Conservation (phyloP, 2,113 vertebrate species). For the Diphyllodes magnificus region DNA sequence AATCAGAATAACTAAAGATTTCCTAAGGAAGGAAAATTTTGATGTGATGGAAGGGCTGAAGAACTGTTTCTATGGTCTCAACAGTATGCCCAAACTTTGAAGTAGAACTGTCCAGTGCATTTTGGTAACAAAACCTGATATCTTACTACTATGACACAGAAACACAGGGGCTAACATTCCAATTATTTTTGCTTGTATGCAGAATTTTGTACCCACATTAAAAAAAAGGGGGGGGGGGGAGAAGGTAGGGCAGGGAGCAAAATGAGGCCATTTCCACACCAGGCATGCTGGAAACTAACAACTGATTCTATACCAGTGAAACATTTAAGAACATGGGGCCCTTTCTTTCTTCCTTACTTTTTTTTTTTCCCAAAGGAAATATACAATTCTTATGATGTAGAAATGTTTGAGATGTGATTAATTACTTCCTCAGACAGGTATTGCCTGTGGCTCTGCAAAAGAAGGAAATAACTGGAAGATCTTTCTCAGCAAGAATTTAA, state of each 20-base stretch:
- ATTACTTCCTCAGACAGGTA: constrained; percentile 34
- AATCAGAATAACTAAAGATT: not conserved
- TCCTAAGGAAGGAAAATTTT: not conserved
- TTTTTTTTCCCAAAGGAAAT: not conserved
- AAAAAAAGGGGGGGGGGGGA: not conserved
- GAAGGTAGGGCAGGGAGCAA: not conserved
- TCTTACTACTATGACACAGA: not conserved
- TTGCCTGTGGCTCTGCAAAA: not conserved
- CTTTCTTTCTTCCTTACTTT: not conserved
- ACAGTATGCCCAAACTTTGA: not conserved
- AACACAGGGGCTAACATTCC: not conserved
- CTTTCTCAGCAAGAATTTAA: not conserved
- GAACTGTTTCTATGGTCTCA: not conserved
- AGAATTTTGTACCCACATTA: not conserved
- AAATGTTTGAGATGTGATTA: constrained; percentile 22
- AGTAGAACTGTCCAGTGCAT: not conserved
- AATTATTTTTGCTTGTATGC: not conserved
- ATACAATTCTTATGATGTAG: not conserved
- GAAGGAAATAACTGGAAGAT: not conserved
- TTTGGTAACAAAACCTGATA: not conserved
- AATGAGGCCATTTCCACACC: not conserved
- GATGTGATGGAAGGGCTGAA: not conserved
- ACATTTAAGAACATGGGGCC: not conserved
- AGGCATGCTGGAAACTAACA: not conserved
- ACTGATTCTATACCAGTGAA: not conserved